Conservation (phyloP, 1,140 invertebrate genomes). For the Brachionus asplanchnoidis region DNA sequence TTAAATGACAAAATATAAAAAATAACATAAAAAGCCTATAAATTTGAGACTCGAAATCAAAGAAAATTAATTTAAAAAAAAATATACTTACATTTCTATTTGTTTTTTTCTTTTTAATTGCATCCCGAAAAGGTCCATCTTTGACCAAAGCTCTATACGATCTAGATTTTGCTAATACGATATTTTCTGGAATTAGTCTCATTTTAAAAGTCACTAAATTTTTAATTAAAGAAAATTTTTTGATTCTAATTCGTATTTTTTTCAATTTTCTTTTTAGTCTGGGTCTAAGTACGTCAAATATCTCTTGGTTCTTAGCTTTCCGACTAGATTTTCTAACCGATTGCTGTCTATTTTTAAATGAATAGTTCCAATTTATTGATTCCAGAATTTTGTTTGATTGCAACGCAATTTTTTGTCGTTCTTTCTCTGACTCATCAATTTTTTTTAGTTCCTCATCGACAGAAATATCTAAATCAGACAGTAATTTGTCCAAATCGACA, state of each 20-base stretch:
- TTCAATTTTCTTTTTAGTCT: neutral
- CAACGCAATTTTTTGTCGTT: neutral
- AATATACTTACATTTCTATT: neutral
- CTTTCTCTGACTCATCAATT: neutral
- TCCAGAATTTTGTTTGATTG: neutral
- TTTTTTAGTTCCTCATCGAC: neutral
- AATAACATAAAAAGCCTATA: too few species aligned
- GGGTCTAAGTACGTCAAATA: neutral
- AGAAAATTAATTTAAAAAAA: neutral
- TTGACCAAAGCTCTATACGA: neutral
- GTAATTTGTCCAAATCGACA: neutral
- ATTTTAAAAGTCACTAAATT: neutral
- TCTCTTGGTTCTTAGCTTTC: neutral
- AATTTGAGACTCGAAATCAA: neutral
- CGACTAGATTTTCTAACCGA: neutral
- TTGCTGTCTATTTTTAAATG: neutral
- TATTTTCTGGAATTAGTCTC: neutral
- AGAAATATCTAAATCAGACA: neutral
- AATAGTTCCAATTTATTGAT: neutral
- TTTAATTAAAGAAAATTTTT: neutral
- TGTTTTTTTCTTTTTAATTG: neutral
- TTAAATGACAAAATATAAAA: too few species aligned
- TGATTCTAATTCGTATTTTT: neutral
- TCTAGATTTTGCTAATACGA: neutral
- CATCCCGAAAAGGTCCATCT: neutral